Evolutionary conservation across 2,888 invertebrate genomes (phyloP).

Genomic region (Elmis aenea): DNA sequence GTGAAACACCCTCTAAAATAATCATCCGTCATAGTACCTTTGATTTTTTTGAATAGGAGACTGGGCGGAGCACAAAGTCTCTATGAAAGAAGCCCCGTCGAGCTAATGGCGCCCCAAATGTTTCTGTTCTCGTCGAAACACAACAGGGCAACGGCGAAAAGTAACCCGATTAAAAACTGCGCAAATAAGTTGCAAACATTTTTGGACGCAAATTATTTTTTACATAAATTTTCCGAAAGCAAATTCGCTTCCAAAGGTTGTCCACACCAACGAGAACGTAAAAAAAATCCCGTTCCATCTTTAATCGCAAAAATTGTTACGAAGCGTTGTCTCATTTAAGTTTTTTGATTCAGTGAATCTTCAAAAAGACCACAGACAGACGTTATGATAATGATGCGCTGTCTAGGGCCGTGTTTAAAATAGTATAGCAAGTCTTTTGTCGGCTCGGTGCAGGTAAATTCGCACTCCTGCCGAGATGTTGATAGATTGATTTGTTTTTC

Average conservation of each 20-base stretch:
- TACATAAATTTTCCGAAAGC: no score
- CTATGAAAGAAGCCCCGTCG: slow-evolving; percentile 35
- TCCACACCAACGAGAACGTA: neutral
- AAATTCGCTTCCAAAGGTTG: neutral
- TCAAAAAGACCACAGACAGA: no score
- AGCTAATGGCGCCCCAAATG: slow-evolving; percentile 42
- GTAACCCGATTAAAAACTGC: no score
- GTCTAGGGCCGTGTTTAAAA: slow-evolving; percentile 29
- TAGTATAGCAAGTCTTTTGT: slow-evolving; percentile 45
- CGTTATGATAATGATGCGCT: no score
- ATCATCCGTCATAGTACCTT: neutral
- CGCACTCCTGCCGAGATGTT: slow-evolving; percentile 42
- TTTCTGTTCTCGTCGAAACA: slow-evolving; percentile 40
- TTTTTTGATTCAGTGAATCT: no score
- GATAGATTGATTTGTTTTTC: slow-evolving; percentile 47
- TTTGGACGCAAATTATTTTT: no score
- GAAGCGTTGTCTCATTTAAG: no score
- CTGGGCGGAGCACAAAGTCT: slow-evolving; percentile 35
- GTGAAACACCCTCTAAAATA: no score
- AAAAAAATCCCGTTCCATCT: neutral
- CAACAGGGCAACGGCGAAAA: slow-evolving; percentile 24
- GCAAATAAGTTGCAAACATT: no score
- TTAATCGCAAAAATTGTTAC: no score
- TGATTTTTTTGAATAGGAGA: slow-evolving; percentile 27
- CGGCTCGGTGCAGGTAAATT: slow-evolving; percentile 38